phyloP scores from a whole-genome alignment of 2,113 vertebrate genomes.

The Melanerpes formicivorus region DNA sequence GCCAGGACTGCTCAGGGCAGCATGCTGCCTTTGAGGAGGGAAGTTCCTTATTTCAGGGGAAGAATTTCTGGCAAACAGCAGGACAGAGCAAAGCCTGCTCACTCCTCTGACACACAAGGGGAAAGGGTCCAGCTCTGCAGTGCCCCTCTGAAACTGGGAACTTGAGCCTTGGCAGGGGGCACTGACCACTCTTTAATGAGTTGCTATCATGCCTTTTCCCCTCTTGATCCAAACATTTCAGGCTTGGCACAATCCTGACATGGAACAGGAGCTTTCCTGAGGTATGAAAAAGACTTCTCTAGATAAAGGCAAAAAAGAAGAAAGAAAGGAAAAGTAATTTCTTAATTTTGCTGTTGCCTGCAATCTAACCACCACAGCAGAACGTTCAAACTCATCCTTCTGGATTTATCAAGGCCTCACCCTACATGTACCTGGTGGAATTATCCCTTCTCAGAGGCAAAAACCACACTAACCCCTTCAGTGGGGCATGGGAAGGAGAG shows the following conservation, averaged over 20 bases:
- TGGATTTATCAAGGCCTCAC: background rate
- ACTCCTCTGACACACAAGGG: background rate
- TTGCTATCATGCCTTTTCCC: background rate
- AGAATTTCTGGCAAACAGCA: background rate
- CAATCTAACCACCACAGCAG: background rate
- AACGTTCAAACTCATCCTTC: background rate
- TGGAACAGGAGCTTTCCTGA: background rate
- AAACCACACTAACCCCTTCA: rapidly evolving
- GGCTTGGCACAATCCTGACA: background rate
- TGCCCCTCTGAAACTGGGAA: rapidly evolving
- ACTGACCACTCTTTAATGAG: background rate
- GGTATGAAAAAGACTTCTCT: background rate
- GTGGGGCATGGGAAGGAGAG: rapidly evolving
- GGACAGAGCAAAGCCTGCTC: background rate
- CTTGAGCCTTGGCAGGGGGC: background rate
- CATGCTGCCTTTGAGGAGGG: background rate
- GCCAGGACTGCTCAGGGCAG: background rate
- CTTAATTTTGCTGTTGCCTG: background rate
- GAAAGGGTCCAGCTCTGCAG: background rate
- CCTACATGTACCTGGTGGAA: background rate
- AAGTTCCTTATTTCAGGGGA: background rate
- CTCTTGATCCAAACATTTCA: background rate
- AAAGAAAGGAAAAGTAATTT: background rate
- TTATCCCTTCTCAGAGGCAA: background rate
- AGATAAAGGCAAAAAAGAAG: no score